phyloP scores from a whole-genome alignment of 1,140 invertebrate species.

The Tachypleus tridentatus region DNA sequence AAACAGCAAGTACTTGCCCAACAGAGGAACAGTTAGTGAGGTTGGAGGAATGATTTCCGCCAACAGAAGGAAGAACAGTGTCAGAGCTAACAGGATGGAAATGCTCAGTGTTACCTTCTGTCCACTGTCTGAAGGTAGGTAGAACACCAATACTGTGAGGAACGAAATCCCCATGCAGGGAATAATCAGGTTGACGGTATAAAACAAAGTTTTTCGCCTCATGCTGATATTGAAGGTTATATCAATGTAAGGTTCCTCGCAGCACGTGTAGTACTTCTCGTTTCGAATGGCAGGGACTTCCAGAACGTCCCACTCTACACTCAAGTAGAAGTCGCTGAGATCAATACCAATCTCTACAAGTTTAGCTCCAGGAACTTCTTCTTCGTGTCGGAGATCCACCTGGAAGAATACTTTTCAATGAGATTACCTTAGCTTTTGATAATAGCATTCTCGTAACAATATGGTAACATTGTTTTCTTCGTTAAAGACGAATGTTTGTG shows the following conservation, averaged over 20 bases:
- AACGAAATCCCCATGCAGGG: conserved; percentile 93
- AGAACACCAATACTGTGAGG: conserved; percentile 96
- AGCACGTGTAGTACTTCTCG: conserved; percentile 77
- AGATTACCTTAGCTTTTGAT: no score
- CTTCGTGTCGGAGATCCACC: conserved; percentile 74
- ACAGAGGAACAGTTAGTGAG: conserved; percentile 86
- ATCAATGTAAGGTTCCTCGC: conserved; percentile 69
- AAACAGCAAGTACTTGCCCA: conserved; percentile 91
- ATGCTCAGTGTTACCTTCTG: conserved; percentile 95
- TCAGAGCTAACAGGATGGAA: conserved; percentile 92
- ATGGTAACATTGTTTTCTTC: no score
- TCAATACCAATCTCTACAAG: conserved; percentile 66
- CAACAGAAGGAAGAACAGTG: conserved; percentile 93
- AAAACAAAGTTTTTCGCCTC: conserved; percentile 88
- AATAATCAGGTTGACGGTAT: conserved; percentile 90
- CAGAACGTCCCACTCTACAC: conserved; percentile 91
- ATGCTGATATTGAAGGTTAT: conserved; percentile 96
- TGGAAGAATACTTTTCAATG: conserved; percentile 33
- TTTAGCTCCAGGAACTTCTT: conserved; percentile 49
- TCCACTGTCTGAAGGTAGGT: conserved; percentile 91
- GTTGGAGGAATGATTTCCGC: conserved; percentile 96
- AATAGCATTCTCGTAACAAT: no score
- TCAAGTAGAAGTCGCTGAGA: conserved; percentile 85
- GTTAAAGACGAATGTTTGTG: no score
- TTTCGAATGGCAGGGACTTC: conserved; percentile 72